Evolutionary conservation across 2,113 vertebrate species (phyloP).

Genomic region (Aptenodytes patagonicus): DNA sequence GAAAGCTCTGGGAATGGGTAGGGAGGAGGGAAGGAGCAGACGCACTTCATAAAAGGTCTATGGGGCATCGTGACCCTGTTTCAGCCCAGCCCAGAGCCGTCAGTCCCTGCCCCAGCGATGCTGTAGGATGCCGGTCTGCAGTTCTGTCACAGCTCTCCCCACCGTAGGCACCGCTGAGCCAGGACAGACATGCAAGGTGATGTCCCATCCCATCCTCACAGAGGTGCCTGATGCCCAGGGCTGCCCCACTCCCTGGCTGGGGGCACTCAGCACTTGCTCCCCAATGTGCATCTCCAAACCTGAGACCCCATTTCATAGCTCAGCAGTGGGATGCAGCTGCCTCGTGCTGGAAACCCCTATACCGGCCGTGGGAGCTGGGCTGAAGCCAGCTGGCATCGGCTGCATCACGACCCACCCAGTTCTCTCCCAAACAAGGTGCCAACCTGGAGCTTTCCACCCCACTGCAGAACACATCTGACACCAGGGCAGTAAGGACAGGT

Average conservation of each 20-base stretch:
- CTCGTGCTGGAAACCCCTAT: background rate
- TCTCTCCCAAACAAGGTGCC: background rate
- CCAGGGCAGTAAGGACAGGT: background rate
- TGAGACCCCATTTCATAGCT: background rate
- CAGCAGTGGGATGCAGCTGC: background rate
- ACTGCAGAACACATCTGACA: background rate
- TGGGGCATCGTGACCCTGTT: background rate
- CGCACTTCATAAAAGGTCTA: background rate
- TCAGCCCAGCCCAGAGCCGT: background rate
- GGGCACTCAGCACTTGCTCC: background rate
- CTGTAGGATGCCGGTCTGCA: background rate
- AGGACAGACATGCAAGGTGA: background rate
- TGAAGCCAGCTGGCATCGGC: accelerated
- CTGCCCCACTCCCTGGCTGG: background rate
- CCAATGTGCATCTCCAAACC: background rate
- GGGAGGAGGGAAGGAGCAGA: background rate
- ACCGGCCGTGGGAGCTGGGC: accelerated
- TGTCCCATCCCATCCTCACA: background rate
- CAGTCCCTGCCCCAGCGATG: background rate
- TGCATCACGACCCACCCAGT: accelerated
- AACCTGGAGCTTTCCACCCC: background rate
- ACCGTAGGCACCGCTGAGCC: accelerated
- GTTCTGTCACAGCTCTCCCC: background rate
- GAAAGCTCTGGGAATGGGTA: background rate
- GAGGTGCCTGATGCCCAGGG: background rate